Conservation (phyloP, 2,797 vertebrate genomes). For the Cygnus olor region DNA sequence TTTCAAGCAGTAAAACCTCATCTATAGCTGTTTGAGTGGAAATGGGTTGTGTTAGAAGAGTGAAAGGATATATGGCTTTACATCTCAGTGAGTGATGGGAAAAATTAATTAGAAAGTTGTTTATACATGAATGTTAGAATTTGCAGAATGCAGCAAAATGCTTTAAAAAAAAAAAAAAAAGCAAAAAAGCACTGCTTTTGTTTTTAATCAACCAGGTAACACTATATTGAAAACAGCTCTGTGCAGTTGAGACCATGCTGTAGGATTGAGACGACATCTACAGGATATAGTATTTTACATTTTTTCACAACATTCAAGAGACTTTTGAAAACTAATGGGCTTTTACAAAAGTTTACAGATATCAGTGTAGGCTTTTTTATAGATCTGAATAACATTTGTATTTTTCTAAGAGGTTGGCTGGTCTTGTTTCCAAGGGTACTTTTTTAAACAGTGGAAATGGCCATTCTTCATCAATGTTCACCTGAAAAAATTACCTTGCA, state of each 20-base stretch:
- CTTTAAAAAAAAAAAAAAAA: not conserved
- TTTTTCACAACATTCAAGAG: not conserved
- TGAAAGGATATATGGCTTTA: not conserved
- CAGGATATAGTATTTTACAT: not conserved
- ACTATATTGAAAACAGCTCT: not conserved
- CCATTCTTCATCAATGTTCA: not conserved
- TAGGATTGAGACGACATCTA: not conserved
- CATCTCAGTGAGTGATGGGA: not conserved
- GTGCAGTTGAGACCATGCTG: accelerated
- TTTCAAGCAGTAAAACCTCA: not conserved
- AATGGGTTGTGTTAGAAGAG: not conserved
- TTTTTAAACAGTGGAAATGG: not conserved
- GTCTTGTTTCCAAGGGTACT: not conserved
- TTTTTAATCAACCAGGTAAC: not conserved
- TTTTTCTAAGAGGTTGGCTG: not conserved
- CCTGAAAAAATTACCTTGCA: not conserved
- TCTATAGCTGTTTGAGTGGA: not conserved
- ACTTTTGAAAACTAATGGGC: not conserved
- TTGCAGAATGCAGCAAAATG: not conserved
- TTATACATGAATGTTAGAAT: not conserved
- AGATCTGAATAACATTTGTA: not conserved
- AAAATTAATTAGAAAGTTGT: not conserved
- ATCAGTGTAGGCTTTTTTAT: not conserved
- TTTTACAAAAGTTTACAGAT: not conserved
- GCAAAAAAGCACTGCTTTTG: not conserved